These are phyloP conservation scores for Acipenser oxyrinchus DNA, from an alignment of 2,797 vertebrate species.

Conservation along the genomic window DNA sequence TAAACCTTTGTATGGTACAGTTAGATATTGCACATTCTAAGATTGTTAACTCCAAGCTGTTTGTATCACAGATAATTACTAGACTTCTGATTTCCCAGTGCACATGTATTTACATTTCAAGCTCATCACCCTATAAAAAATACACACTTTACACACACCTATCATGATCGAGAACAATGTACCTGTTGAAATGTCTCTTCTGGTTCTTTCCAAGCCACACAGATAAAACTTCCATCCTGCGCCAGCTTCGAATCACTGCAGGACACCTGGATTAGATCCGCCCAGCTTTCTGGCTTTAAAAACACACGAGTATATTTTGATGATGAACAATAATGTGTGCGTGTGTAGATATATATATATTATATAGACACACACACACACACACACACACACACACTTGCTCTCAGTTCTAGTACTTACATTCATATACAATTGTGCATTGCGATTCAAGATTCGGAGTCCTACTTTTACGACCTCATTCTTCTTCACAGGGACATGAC, in stretches of 20 bases:
- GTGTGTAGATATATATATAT: too few relatives aligned
- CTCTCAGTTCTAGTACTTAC: background rate
- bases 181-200: slow-evolving; percentile 1
- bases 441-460: background rate
- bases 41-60: too few relatives aligned
- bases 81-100: too few relatives aligned
- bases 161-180: background rate
- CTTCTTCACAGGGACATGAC: background rate
- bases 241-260: background rate
- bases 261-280: background rate
- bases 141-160: background rate
- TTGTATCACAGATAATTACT: too few relatives aligned
- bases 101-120: background rate
- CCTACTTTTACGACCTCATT: background rate
- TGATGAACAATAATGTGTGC: too few relatives aligned
- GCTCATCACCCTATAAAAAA: background rate
- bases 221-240: background rate
- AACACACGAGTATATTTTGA: background rate
- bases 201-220: background rate
- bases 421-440: background rate
- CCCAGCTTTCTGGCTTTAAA: background rate
- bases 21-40: too few relatives aligned
- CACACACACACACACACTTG: too few relatives aligned
- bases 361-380: too few relatives aligned
- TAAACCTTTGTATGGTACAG: too few relatives aligned